A percentile compares a stretch with the other conserved stretches of the same genome.
Evolutionary conservation across 2,113 vertebrate genomes (phyloP).

Genomic region (Lagopus leucura): DNA sequence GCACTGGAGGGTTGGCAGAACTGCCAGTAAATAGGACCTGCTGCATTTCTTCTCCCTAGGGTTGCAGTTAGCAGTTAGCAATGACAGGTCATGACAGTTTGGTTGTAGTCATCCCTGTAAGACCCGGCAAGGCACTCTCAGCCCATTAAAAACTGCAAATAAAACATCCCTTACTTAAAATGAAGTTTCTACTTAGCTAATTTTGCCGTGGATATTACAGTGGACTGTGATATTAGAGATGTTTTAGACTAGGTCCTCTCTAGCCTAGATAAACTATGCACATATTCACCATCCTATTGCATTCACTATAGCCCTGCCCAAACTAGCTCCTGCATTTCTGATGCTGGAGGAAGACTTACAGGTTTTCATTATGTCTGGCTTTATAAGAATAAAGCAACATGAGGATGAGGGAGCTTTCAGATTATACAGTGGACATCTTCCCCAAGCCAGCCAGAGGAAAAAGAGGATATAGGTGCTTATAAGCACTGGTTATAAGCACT

Average conservation of each 20-base stretch:
- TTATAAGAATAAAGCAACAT: neutral
- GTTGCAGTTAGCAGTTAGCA: no score
- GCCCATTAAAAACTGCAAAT: neutral
- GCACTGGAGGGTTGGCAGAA: neutral
- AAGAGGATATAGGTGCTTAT: neutral
- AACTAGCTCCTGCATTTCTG: no score
- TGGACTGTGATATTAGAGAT: no score
- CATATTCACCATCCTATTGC: neutral
- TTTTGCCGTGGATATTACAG: neutral
- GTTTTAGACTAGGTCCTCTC: neutral
- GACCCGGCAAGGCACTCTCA: neutral
- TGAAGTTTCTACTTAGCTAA: neutral
- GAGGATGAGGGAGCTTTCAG: neutral
- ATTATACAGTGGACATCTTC: neutral
- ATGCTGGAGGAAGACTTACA: neutral
- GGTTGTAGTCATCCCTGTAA: neutral
- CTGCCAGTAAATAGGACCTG: neutral
- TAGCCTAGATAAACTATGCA: neutral
- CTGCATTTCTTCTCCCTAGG: neutral
- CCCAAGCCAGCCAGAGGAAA: neutral
- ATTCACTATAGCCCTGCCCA: neutral
- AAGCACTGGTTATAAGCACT: neutral
- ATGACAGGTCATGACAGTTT: neutral
- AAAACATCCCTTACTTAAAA: neutral
- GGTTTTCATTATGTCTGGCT: neutral